Evolutionary conservation across 1,140 invertebrate species (phyloP), one percentile per base, ranked within the genome.

Genomic region (Euglossa dilemma): DNA sequence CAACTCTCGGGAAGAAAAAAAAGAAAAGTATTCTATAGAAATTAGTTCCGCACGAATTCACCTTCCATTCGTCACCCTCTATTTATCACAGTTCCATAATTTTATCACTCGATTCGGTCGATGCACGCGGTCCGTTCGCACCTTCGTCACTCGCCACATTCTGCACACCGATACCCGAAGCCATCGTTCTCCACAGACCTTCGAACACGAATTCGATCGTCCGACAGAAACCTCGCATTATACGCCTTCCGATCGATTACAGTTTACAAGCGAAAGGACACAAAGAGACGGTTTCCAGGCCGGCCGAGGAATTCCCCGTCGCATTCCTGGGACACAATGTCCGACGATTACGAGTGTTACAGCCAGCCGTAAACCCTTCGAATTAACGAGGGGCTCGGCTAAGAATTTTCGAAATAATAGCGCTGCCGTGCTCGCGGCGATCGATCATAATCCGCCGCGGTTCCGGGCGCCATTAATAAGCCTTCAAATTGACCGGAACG

Each of bases 381-480:
- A 82, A 82, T 82, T 83, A 83, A 83, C 81, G 81, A 77, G 36
- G 47, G 75, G 43, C 28, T 18, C 25, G 36, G 59, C 72, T 36
- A 75, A 78, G 80, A 81, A 78, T 80, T 75, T 59, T 75, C 76
- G 69, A 83, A 85, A 88, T 83, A 83, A 71, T 85, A 69, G 75
- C 77, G 64, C 36, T 81, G n/a, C 74, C 77, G 16, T 11, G 47
- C 61, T 66, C 25, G 54, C 54, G 75, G 43, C 66, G 67, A 88
- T 88, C 75, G 74, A 88, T 88, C 83, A 88, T 83, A 79, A 83
- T 85, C 77, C 69, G 50, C 12, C 52, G 63, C 47, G 69, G 45
- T 72, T 82, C 64, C 43, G 56, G 72, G 50, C 36, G 25, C 83
- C 72, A 88, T 89, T 88, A 84, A 89, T 89, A 86, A 89, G 63